Evolutionary conservation across 2,797 vertebrate genomes (phyloP).

Genomic region (Chanos chanos): DNA sequence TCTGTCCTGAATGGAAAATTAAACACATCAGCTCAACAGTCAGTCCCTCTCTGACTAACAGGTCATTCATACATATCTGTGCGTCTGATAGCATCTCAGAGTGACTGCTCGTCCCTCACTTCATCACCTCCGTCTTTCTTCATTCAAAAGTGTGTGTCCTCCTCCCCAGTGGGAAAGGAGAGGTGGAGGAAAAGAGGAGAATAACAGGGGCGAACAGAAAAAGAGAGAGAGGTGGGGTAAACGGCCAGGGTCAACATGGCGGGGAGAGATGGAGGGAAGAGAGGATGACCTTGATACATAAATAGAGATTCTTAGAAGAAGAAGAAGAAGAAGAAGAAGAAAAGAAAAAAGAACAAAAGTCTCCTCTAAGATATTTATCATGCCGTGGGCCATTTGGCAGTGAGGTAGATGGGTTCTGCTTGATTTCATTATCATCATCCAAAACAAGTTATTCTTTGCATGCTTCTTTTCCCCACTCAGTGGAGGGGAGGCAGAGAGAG

Average conservation of each 20-base stretch:
- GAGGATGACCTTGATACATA: constrained; percentile 57
- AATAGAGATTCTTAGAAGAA: constrained; percentile 49
- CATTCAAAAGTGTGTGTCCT: too few species aligned
- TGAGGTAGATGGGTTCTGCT: constrained; percentile 38
- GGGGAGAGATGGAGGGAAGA: too few species aligned
- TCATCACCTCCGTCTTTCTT: not conserved
- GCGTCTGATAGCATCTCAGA: not conserved
- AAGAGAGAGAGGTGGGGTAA: constrained; percentile 21
- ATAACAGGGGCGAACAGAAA: not conserved
- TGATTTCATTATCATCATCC: constrained; percentile 46
- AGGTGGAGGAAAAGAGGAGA: constrained; percentile 24
- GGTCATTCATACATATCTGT: too few species aligned
- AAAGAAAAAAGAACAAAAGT: constrained; percentile 18
- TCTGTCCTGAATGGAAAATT: too few species aligned
- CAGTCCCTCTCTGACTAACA: too few species aligned
- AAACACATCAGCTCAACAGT: too few species aligned
- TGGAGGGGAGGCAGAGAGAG: not conserved
- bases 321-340: too few species aligned
- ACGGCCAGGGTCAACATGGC: constrained; percentile 17
- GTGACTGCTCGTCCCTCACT: not conserved
- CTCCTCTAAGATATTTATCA: constrained; percentile 50
- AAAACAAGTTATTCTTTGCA: constrained; percentile 33
- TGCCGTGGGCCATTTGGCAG: constrained; percentile 37
- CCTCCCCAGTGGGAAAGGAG: constrained; percentile 26
- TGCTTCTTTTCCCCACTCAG: not conserved